These are phyloP conservation scores for Ctenicera cuprea DNA, from an alignment of 2,888 invertebrate species.

Conservation along the genomic window DNA sequence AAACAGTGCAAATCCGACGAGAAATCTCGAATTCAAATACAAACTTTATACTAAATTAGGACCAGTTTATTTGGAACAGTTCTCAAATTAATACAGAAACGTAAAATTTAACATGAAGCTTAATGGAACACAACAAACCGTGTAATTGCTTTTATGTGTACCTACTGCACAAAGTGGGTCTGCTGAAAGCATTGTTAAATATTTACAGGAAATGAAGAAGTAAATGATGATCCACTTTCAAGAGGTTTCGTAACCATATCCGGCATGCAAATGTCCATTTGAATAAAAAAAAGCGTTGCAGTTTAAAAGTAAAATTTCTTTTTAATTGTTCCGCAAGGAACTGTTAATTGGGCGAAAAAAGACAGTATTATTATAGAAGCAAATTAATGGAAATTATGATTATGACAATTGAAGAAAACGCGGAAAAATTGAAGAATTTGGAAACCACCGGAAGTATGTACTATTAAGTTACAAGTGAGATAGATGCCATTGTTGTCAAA, in stretches of 20 bases:
- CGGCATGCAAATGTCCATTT: conserved; percentile 16
- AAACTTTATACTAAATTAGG: conserved; percentile 1
- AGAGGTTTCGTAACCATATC: conserved; percentile 30
- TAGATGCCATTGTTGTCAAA: too few species aligned
- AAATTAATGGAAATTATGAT: too few species aligned
- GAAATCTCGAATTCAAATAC: neutral
- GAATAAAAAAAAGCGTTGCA: neutral
- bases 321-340: neutral
- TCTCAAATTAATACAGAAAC: conserved; percentile 2
- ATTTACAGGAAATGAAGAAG: conserved; percentile 34
- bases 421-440: too few species aligned
- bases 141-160: conserved; percentile 27
- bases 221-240: conserved; percentile 25
- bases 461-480: too few species aligned
- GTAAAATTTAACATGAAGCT: conserved; percentile 9
- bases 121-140: conserved; percentile 28
- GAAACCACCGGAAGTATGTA: too few species aligned
- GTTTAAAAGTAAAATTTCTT: neutral
- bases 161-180: conserved; percentile 23
- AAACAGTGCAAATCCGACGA: neutral
- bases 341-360: too few species aligned
- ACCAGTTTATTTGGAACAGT: conserved; percentile 10
- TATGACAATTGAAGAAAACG: too few species aligned
- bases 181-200: conserved; percentile 24
- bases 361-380: neutral